phyloP scores from a whole-genome alignment of 2,888 invertebrate genomes.

The Atethmia centrago region DNA sequence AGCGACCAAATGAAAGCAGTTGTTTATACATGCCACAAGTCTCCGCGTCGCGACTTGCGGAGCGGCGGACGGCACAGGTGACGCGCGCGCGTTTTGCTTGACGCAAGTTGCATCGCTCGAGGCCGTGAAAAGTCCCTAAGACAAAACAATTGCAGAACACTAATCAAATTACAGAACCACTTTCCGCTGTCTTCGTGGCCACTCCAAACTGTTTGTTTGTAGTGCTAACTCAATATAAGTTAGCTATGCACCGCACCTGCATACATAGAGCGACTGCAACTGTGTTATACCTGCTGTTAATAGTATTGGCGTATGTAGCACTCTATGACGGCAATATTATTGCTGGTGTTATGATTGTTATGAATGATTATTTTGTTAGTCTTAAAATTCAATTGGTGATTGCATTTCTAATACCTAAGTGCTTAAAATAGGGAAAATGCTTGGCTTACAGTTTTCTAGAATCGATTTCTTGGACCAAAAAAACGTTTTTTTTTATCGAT shows the following conservation, averaged over 20 bases:
- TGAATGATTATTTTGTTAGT: too few relatives aligned
- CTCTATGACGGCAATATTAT: background rate
- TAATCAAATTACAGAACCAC: conserved; percentile 41
- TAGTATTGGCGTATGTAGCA: background rate
- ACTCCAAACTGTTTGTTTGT: conserved; percentile 36
- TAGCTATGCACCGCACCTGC: conserved; percentile 35
- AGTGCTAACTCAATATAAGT: conserved; percentile 44
- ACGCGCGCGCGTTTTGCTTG: background rate
- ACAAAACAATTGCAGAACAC: conserved; percentile 13
- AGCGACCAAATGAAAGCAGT: background rate
- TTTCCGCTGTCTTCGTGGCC: conserved; percentile 25
- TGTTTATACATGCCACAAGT: background rate
- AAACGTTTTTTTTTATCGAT: too few relatives aligned
- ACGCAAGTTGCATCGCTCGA: background rate
- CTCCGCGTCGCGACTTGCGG: background rate
- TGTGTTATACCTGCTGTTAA: background rate
- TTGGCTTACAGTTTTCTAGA: too few relatives aligned
- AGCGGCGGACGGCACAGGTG: background rate
- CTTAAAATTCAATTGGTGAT: background rate
- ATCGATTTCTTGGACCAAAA: too few relatives aligned
- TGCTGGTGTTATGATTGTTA: background rate
- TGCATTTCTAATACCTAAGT: background rate
- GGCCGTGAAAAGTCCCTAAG: too few relatives aligned
- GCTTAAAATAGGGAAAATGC: background rate
- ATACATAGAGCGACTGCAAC: conserved; percentile 5